Evolutionary conservation across 2,797 vertebrate species (phyloP).

Genomic region (Karalla daura): DNA sequence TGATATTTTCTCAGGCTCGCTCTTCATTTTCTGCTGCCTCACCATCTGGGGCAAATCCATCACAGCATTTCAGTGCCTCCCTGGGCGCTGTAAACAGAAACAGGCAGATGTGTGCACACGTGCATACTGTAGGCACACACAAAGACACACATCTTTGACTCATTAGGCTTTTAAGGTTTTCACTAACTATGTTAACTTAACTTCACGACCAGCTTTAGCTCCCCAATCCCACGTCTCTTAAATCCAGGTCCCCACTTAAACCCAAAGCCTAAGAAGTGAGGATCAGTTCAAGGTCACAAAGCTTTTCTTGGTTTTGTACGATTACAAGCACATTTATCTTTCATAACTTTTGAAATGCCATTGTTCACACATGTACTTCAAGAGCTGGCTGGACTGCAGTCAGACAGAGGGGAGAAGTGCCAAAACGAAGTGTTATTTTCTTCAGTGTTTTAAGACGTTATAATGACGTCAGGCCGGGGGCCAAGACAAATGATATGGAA

Average conservation of each 20-base stretch:
- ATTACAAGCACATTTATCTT: slow-evolving; percentile 16
- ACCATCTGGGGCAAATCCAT: slow-evolving; percentile 58
- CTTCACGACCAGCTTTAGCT: slow-evolving; percentile 1
- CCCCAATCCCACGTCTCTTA: neutral
- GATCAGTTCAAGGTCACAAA: neutral
- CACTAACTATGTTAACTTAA: neutral
- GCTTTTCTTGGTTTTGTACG: slow-evolving; percentile 11
- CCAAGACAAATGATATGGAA: slow-evolving; percentile 31
- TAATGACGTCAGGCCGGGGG: slow-evolving; percentile 13
- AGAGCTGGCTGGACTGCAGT: neutral
- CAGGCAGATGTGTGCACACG: slow-evolving; percentile 29
- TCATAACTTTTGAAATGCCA: slow-evolving; percentile 11
- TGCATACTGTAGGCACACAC: slow-evolving; percentile 11
- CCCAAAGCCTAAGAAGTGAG: neutral
- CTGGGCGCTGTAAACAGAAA: slow-evolving; percentile 44
- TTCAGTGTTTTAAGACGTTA: slow-evolving; percentile 18
- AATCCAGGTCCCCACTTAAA: neutral
- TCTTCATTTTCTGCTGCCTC: slow-evolving; percentile 32
- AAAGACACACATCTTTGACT: slow-evolving; percentile 32
- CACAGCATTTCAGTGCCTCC: slow-evolving; percentile 40
- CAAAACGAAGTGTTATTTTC: slow-evolving; percentile 48
- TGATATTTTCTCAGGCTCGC: slow-evolving; percentile 22
- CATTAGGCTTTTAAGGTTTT: slow-evolving; percentile 2
- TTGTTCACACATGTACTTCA: neutral
- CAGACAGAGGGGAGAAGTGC: slow-evolving; percentile 18